These are phyloP conservation scores for Montipora capricornis DNA, from an alignment of 64 coral and sea anemone genomes.

Conservation along the genomic window DNA sequence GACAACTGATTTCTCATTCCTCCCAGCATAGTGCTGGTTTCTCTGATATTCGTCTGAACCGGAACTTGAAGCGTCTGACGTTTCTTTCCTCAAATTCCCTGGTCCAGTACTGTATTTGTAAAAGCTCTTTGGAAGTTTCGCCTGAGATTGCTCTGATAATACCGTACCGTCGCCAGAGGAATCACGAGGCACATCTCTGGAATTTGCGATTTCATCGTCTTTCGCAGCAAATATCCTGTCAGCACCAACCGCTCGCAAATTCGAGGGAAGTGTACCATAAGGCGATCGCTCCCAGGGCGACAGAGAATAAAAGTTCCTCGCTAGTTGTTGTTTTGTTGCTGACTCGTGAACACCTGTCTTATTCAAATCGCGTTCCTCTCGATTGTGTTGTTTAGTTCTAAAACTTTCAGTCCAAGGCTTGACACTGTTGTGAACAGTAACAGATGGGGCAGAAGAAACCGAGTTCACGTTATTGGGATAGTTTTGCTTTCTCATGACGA, in stretches of 20 bases:
- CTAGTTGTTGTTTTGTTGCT: background rate
- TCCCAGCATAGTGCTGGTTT: constrained; percentile 39
- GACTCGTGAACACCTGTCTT: background rate
- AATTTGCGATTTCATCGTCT: constrained; percentile 8
- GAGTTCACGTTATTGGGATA: background rate
- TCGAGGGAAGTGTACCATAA: background rate
- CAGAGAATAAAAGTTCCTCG: constrained; percentile 4
- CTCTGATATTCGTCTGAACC: constrained; percentile 12
- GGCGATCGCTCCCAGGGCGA: background rate
- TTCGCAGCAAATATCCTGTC: constrained; percentile 15
- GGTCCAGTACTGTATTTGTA: background rate
- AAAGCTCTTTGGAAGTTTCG: background rate
- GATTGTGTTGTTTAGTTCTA: constrained; percentile 18
- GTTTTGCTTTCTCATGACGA: background rate
- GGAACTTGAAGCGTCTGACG: background rate
- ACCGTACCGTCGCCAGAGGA: background rate
- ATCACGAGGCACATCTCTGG: constrained; percentile 9
- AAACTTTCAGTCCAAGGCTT: constrained; percentile 30
- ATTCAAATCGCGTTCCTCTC: constrained; percentile 39
- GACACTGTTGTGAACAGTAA: background rate
- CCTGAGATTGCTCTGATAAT: background rate
- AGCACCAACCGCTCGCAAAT: background rate
- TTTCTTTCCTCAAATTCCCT: constrained; percentile 8
- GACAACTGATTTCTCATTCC: constrained; percentile 88
- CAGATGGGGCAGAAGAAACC: background rate